Evolutionary conservation across 2,888 invertebrate species (phyloP).

Genomic region (Polymixis lichenea): DNA sequence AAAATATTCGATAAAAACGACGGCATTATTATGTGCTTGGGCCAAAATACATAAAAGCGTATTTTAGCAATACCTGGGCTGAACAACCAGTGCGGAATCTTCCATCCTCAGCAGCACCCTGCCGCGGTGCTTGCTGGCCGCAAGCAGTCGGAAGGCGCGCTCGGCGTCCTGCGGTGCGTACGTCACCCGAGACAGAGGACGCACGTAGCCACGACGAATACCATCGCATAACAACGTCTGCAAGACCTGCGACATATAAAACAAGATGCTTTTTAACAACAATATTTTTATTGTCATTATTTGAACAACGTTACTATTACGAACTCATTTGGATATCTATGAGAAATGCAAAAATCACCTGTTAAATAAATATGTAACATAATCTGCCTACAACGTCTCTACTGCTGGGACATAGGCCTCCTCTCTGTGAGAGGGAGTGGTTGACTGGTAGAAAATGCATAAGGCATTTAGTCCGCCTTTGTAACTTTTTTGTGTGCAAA

Average conservation of each 20-base stretch:
- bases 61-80: slow-evolving; percentile 40
- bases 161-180: slow-evolving; percentile 57
- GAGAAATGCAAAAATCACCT: background rate
- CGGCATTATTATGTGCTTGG: background rate
- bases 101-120: slow-evolving; percentile 49
- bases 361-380: too few relatives aligned
- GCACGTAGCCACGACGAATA: slow-evolving; percentile 76
- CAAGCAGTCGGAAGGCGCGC: slow-evolving; percentile 53
- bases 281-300: background rate
- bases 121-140: slow-evolving; percentile 55
- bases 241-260: slow-evolving; percentile 64
- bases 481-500: too few relatives aligned
- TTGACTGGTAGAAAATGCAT: too few relatives aligned
- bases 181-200: slow-evolving; percentile 75
- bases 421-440: too few relatives aligned
- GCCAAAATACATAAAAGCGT: background rate
- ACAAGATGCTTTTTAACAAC: background rate
- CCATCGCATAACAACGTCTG: slow-evolving; percentile 75
- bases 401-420: too few relatives aligned
- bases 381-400: too few relatives aligned
- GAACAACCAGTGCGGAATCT: background rate
- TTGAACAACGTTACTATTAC: too few relatives aligned
- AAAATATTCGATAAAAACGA: background rate
- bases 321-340: too few relatives aligned
- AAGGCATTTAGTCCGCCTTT: too few relatives aligned